phyloP scores from a whole-genome alignment of 2,888 invertebrate genomes.

The Venusia cambrica region DNA sequence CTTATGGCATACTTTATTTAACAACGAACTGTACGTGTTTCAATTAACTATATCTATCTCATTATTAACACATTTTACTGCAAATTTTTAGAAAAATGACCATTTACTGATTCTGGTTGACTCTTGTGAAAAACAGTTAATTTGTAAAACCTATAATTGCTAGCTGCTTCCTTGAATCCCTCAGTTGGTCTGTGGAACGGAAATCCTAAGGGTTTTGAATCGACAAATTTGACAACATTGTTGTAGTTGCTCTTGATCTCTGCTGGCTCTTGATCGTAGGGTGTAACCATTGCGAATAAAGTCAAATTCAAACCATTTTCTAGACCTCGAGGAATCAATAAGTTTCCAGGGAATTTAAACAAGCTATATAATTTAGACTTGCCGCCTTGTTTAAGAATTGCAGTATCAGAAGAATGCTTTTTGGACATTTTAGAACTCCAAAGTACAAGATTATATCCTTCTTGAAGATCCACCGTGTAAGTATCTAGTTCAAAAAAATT shows the following conservation, averaged over 20 bases:
- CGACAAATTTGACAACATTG: constrained; percentile 40
- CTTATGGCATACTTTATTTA: too few relatives aligned
- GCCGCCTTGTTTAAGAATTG: constrained; percentile 23
- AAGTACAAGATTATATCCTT: constrained; percentile 51
- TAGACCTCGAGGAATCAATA: constrained; percentile 60
- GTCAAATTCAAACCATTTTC: constrained; percentile 59
- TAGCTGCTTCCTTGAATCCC: constrained; percentile 36
- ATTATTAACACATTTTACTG: too few relatives aligned
- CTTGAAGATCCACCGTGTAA: constrained; percentile 41
- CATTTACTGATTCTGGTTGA: too few relatives aligned
- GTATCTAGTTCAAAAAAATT: constrained; percentile 61
- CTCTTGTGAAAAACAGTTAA: constrained; percentile 56
- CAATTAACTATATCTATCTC: too few relatives aligned
- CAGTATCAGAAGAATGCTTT: constrained; percentile 48
- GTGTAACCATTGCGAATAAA: constrained; percentile 60
- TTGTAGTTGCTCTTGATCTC: constrained; percentile 32
- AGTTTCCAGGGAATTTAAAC: constrained; percentile 61
- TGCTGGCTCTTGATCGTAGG: constrained; percentile 35
- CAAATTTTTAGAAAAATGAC: constrained; percentile 37
- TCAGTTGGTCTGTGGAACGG: constrained; percentile 60
- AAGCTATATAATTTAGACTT: constrained; percentile 29
- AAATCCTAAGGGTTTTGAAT: constrained; percentile 62
- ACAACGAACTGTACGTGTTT: too few relatives aligned
- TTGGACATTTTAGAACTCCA: constrained; percentile 52
- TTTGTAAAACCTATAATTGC: constrained; percentile 64